A percentile compares a stretch with the other conserved stretches of the same genome.
Evolutionary conservation across 1,140 invertebrate genomes (phyloP).

Genomic region (Drosophila trapezifrons): DNA sequence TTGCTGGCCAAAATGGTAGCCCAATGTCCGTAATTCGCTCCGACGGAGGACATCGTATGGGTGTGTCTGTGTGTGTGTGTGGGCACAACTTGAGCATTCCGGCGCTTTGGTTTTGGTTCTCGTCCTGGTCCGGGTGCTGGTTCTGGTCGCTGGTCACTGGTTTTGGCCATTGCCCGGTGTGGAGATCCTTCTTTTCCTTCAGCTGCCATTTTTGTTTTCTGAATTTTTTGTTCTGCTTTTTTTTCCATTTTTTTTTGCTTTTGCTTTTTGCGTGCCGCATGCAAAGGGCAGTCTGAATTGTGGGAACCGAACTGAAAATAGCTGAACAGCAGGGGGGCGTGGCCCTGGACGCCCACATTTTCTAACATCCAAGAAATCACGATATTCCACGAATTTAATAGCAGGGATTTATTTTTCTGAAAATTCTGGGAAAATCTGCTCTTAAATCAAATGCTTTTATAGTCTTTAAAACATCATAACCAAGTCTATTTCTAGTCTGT

Average conservation of each 20-base stretch:
- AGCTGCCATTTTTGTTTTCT: slow-evolving; percentile 2
- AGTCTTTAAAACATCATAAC: too few species aligned
- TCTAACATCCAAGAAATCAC: slow-evolving; percentile 17
- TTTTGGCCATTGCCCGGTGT: slow-evolving; percentile 9
- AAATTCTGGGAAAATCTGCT: background rate
- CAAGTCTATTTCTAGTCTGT: too few species aligned
- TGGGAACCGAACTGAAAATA: slow-evolving; percentile 35
- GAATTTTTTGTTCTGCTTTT: background rate
- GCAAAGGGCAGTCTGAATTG: slow-evolving; percentile 34
- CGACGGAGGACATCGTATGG: slow-evolving; percentile 9
- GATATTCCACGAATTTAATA: background rate
- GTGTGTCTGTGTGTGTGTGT: slow-evolving; percentile 5
- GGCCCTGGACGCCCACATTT: slow-evolving; percentile 6
- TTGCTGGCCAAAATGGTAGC: slow-evolving; percentile 36
- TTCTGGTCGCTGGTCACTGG: slow-evolving; percentile 16
- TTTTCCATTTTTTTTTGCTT: background rate
- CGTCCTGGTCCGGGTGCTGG: background rate
- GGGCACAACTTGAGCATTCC: slow-evolving; percentile 19
- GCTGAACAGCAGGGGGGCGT: slow-evolving; percentile 31
- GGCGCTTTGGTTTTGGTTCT: slow-evolving; percentile 2
- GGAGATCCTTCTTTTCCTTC: slow-evolving; percentile 12
- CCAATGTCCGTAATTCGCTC: slow-evolving; percentile 32
- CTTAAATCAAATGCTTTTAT: too few species aligned
- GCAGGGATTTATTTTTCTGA: background rate
- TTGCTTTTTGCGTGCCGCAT: slow-evolving; percentile 43